Conservation (phyloP, 2,113 vertebrate species). For the Neoarius graeffei region DNA sequence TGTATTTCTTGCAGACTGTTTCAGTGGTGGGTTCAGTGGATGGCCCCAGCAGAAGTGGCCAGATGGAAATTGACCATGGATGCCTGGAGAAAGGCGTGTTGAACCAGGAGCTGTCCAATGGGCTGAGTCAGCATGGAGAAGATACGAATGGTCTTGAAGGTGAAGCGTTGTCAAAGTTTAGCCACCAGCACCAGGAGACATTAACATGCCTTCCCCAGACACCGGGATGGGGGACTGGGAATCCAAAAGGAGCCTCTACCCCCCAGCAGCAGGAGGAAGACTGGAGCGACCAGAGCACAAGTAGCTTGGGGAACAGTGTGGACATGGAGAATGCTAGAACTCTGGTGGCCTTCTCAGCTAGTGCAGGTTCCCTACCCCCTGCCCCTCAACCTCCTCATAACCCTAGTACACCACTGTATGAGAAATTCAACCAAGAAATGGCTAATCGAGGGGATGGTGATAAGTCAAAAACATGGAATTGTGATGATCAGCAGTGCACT, state of each 20-base stretch:
- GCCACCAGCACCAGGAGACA: slow-evolving; percentile 20
- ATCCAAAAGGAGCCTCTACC: slow-evolving; percentile 66
- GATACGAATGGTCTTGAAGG: slow-evolving; percentile 58
- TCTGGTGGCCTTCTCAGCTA: slow-evolving; percentile 89
- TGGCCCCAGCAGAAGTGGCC: slow-evolving; percentile 95
- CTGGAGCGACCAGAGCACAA: slow-evolving; percentile 58
- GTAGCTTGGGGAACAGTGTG: slow-evolving; percentile 53
- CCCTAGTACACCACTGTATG: slow-evolving; percentile 81
- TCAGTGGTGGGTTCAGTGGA: slow-evolving; percentile 84
- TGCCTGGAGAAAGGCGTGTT: slow-evolving; percentile 88
- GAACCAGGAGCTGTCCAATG: slow-evolving; percentile 83
- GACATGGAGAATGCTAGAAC: slow-evolving; percentile 88
- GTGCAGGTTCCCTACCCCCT: slow-evolving; percentile 82
- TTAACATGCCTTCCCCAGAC: slow-evolving; percentile 63
- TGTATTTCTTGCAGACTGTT: slow-evolving; percentile 78
- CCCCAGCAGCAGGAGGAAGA: slow-evolving; percentile 64
- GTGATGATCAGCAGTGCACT: slow-evolving; percentile 60
- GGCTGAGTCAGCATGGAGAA: slow-evolving; percentile 76
- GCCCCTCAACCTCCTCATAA: slow-evolving; percentile 58
- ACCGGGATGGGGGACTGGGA: slow-evolving; percentile 64
- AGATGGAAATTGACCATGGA: slow-evolving; percentile 98
- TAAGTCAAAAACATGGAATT: slow-evolving; percentile 60
- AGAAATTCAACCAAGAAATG: slow-evolving; percentile 91
- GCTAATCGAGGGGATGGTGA: slow-evolving; percentile 63
- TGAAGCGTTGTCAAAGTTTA: slow-evolving; percentile 51